phyloP scores from a whole-genome alignment of 2,888 invertebrate genomes.

The Megalurothrips usitatus region DNA sequence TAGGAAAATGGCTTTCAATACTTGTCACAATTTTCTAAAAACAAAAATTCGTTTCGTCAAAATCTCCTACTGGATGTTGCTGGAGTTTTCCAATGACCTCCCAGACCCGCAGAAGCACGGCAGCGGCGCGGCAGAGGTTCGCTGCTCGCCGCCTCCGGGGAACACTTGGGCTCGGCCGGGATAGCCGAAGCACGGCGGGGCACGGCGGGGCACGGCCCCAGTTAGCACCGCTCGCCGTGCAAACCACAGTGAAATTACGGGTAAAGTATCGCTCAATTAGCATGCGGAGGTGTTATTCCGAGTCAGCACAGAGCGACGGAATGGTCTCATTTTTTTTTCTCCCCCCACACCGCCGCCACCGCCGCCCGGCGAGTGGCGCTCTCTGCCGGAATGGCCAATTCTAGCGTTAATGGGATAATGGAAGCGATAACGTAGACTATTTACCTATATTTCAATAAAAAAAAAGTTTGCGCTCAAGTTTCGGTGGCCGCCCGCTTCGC shows the following conservation, averaged over 20 bases:
- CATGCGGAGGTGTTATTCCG: constrained; percentile 5
- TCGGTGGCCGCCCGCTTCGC: neutral
- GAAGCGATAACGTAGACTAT: constrained; percentile 12
- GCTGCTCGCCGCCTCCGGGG: neutral
- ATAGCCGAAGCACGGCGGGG: neutral
- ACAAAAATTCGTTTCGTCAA: too few species aligned
- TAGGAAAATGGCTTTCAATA: too few species aligned
- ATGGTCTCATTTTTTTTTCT: constrained; percentile 6
- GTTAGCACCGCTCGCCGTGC: neutral
- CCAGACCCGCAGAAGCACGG: too few species aligned
- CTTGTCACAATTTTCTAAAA: too few species aligned
- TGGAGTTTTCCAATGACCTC: too few species aligned
- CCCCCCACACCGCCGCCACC: too few species aligned
- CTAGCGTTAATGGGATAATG: constrained; percentile 17
- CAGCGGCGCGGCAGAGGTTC: neutral
- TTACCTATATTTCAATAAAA: constrained; percentile 25
- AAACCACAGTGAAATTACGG: neutral
- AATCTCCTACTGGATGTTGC: too few species aligned
- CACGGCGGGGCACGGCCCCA: neutral
- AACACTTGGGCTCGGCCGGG: neutral
- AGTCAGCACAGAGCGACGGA: constrained; percentile 6
- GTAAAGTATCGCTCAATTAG: constrained; percentile 22
- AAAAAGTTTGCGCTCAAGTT: neutral
- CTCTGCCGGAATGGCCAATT: neutral
- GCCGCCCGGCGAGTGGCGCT: neutral